Evolutionary conservation across 2,888 invertebrate species (phyloP).

Genomic region (Abrostola tripartita): DNA sequence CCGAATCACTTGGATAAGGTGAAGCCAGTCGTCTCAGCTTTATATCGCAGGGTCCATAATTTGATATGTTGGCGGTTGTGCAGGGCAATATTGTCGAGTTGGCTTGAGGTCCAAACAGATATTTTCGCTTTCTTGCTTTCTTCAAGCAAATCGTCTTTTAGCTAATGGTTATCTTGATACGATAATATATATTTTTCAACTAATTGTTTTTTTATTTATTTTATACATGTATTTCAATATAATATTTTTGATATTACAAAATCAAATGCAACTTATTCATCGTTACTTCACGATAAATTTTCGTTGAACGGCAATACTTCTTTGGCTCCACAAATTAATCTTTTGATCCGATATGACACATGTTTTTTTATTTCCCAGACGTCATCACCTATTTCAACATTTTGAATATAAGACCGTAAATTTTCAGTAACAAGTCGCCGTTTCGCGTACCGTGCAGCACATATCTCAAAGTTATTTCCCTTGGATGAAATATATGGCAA

Average conservation of each 20-base stretch:
- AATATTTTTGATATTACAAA: too few species aligned
- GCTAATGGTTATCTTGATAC: too few species aligned
- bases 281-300: too few species aligned
- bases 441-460: constrained; percentile 67
- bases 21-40: constrained; percentile 63
- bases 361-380: constrained; percentile 37
- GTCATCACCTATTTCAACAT: constrained; percentile 52
- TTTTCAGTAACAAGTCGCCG: constrained; percentile 59
- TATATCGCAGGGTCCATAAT: constrained; percentile 41
- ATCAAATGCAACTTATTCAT: too few species aligned
- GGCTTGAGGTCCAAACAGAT: too few species aligned
- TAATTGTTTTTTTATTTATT: too few species aligned
- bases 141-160: too few species aligned
- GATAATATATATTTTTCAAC: too few species aligned
- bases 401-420: constrained; percentile 48
- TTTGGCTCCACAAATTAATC: constrained; percentile 31
- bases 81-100: too few species aligned
- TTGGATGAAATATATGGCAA: constrained; percentile 89
- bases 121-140: too few species aligned
- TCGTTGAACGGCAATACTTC: background rate
- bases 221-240: too few species aligned
- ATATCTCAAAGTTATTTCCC: constrained; percentile 86
- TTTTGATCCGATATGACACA: constrained; percentile 27
- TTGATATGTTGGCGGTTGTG: constrained; percentile 6
- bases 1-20: constrained; percentile 79